Percentiles rank a stretch among this genome's conserved stretches.
Conservation (phyloP, 2,888 invertebrate species). For the Orthosia incerta region DNA sequence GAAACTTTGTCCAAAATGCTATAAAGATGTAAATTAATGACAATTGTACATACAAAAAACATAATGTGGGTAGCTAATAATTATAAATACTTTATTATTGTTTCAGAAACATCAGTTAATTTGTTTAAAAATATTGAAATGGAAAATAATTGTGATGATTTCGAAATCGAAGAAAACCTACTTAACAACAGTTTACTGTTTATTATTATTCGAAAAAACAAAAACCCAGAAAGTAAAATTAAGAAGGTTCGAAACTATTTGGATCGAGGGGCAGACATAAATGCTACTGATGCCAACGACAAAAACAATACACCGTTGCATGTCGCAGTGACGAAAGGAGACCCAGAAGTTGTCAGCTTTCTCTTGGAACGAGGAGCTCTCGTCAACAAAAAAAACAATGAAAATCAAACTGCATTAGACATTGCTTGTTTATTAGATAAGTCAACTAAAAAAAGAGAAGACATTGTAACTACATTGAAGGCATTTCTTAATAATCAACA, state of each 20-base stretch:
- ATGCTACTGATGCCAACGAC: conserved; percentile 64
- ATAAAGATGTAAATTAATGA: no score
- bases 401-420: conserved; percentile 59
- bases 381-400: conserved; percentile 46
- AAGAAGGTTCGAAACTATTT: conserved; percentile 55
- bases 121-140: conserved; percentile 13
- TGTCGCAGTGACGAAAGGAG: conserved; percentile 59
- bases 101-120: conserved; percentile 34
- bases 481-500: not conserved
- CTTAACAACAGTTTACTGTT: conserved; percentile 60
- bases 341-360: conserved; percentile 54
- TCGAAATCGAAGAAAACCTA: conserved; percentile 32
- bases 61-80: no score
- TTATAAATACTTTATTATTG: conserved; percentile 4
- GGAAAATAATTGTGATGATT: conserved; percentile 18
- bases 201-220: conserved; percentile 54
- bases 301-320: conserved; percentile 64
- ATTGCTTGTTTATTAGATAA: conserved; percentile 43
- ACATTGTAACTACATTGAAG: conserved; percentile 19
- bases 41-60: no score
- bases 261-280: conserved; percentile 64
- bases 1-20: no score
- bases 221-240: conserved; percentile 42
- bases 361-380: conserved; percentile 60
- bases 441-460: not conserved